Base-by-base conservation (phyloP, 2,113 vertebrate genomes). In the Oceanites oceanicus region DNA sequence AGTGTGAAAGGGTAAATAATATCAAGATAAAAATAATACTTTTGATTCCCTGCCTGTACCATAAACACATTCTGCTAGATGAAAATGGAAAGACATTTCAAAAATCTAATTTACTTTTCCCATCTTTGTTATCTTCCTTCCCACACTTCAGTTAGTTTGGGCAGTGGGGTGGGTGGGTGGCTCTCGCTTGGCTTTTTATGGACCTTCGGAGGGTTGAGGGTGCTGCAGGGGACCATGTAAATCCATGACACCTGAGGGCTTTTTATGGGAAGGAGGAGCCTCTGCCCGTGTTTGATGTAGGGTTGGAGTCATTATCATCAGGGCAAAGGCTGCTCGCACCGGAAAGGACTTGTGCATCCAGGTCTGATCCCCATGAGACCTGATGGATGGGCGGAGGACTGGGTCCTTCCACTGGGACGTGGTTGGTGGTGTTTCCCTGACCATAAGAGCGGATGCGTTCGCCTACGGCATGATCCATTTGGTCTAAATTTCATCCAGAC, bases 1-100 rank as follows among this genome's bases (percentile, higher is more conserved):
- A 97, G 86, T 92, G 80, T 40, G 84, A 94, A 97, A 97, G 96
- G 95, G 86, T 96, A 94, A 96, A 94, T 96, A 91, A 94, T 92
- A 94, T 87, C 86, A 84, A 85, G 97, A 95, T 95, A 95, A 97
- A 97, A 97, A 95, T 96, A 89, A 87, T 67, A 42, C 68, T 91
- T 95, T 91, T 0, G 0, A 45, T 87, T 96, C 81, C 18, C 62
- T 92, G 70, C 86, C 47, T 67, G 45, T 90, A 38, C 72, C 66
- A 25, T 90, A 88, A 95, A 90, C 65, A 66, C 86, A 23, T 96
- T 94, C 92, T 89, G 92, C 47, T 82, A 8, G 10, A 83, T 66
- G 52, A 44, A 90, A 94, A 77, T 73, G 77, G 66, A 79, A 94
- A 79, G 53, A 62, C 53, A 55, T 50, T 30, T 16, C 12, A 50